Evolutionary conservation across 1,140 invertebrate species (phyloP).

Genomic region (Drosophila punjabiensis): DNA sequence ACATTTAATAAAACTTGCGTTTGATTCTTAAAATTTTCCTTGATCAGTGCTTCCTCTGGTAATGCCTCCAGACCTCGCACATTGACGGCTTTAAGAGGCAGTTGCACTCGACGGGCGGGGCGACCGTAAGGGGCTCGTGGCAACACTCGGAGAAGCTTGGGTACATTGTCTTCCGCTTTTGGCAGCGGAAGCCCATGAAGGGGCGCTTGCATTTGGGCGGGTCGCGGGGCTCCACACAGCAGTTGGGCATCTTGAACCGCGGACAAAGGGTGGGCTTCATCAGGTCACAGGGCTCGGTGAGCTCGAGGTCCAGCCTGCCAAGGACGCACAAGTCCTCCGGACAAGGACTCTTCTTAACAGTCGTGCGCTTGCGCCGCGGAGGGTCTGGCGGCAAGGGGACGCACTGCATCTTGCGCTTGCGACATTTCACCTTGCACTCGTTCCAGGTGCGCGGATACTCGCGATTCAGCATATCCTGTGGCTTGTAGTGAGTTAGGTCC

Average conservation of each 20-base stretch:
- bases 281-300: not conserved
- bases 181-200: not conserved
- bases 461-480: conserved; percentile 1
- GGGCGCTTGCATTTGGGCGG: conserved; percentile 1
- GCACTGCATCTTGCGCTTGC: conserved; percentile 12
- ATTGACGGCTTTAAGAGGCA: not conserved
- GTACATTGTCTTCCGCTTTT: not conserved
- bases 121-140: not conserved
- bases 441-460: conserved; percentile 10
- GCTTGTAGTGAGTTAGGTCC: conserved; percentile 13
- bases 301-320: not conserved
- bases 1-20: not conserved
- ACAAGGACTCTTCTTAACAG: not conserved
- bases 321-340: not conserved
- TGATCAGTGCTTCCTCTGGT: not conserved
- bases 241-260: conserved; percentile 8
- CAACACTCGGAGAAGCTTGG: conserved; percentile 12
- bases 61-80: conserved; percentile 12
- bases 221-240: not conserved
- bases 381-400: not conserved
- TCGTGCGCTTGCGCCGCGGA: not conserved
- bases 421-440: conserved; percentile 6
- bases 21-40: not conserved
- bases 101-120: not conserved
- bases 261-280: conserved; percentile 5